Base-by-base conservation (phyloP, 1,140 invertebrate species). In the Cherax destructor region DNA sequence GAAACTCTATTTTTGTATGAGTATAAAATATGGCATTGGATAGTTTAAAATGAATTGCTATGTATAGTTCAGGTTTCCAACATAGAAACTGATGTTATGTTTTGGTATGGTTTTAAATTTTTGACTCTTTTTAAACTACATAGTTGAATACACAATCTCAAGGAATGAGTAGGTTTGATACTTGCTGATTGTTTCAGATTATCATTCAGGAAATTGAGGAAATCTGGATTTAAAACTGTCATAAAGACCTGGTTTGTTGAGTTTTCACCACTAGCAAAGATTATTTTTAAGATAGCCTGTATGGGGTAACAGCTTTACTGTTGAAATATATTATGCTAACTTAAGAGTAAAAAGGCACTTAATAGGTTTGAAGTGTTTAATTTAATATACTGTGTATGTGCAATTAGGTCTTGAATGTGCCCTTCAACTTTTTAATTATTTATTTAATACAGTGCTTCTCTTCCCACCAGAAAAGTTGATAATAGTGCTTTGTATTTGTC, bases 1-100 rank as follows among this genome's bases (percentile, higher is more conserved):
- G 59, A 69, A 80, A 88, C 77, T 88, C 77, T 88, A 88, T 88
- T 88, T 88, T 88, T 88, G 56, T 88, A 88, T 72, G 78, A 80
- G 56, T 50, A 65, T 81, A n/a, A 80, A 88, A 78, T 59, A 76
- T 72, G 65, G 65, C 47, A 72, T 49, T 84, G 65, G 56, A 72
- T 84, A 41, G 83, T 16, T 49, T 65, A 72, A 47, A 84, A 49
- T 52, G 18, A 10, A 21, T n/a, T 13, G 21, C 13, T 59, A 52
- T 56, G 50, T 21, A 81, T 13, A 56, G 79, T 81, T 81, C 4
- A 13, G 16, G 11, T 59, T 56, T 81, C 21, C 56, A 52, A 10
- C 24, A 7, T 9, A 5, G 10, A 81, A 56, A 30, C 18, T n/a
- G 11, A 81, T 56, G n/a, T 24, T 65, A 21, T n/a, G 50, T 81